Conservation (phyloP, 92 coral and sea anemone genomes). For the Scolanthus callimorphus region DNA sequence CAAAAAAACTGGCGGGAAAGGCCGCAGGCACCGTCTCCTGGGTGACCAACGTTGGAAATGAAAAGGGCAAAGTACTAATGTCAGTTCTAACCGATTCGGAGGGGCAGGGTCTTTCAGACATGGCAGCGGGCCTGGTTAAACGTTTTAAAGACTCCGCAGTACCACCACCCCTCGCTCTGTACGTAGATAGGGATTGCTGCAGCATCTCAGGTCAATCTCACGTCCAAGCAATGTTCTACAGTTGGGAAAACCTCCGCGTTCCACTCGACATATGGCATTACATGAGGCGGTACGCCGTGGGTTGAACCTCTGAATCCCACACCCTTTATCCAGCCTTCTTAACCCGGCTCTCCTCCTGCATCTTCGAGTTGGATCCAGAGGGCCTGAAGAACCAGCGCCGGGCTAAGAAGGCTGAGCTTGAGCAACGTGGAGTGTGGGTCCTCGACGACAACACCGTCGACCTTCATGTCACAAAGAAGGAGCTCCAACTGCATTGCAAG, state of each 20-base stretch:
- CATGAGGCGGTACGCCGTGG: slow-evolving; percentile 36
- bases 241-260: slow-evolving; percentile 12
- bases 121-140: slow-evolving; percentile 12
- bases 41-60: slow-evolving; percentile 42
- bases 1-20: slow-evolving; percentile 12
- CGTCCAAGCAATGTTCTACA: slow-evolving; percentile 1
- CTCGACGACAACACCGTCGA: not conserved
- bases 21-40: slow-evolving; percentile 22
- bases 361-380: slow-evolving; percentile 29
- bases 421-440: slow-evolving; percentile 9
- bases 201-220: slow-evolving; percentile 9
- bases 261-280: slow-evolving; percentile 39
- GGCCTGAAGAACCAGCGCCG: slow-evolving; percentile 10
- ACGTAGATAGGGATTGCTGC: slow-evolving; percentile 41
- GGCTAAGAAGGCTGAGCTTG: slow-evolving; percentile 28
- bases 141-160: slow-evolving; percentile 5
- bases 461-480: no score
- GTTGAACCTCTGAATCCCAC: slow-evolving; percentile 35
- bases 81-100: slow-evolving; percentile 25
- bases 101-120: slow-evolving; percentile 1
- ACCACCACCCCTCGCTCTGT: slow-evolving; percentile 16
- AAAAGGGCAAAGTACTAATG: slow-evolving; percentile 19
- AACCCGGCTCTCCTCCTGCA: no score
- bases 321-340: slow-evolving; percentile 38
- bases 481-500: no score